Conservation (phyloP, 2,797 vertebrate genomes). For the Halcyon leucocephala region DNA sequence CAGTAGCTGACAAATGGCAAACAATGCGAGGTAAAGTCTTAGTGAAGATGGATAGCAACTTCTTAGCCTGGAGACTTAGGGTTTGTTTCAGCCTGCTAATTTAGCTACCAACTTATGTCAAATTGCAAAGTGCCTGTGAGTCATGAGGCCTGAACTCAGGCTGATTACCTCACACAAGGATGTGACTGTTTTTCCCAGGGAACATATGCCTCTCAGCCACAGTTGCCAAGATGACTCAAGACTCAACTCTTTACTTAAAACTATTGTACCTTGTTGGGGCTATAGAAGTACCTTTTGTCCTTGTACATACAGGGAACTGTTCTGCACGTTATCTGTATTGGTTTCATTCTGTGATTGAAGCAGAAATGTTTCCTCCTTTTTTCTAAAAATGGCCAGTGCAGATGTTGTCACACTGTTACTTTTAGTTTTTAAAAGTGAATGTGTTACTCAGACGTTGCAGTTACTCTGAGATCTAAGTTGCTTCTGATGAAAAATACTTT, state of each 20-base stretch:
- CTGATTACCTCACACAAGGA: not conserved
- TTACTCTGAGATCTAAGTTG: not conserved
- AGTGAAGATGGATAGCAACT: not conserved
- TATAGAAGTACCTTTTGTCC: not conserved
- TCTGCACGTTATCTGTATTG: fast-evolving
- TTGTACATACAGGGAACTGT: not conserved
- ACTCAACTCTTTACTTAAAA: not conserved
- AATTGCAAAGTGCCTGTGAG: not conserved
- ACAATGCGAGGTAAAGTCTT: not conserved
- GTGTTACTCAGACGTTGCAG: not conserved
- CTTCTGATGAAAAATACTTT: not conserved
- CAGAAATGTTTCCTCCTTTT: not conserved
- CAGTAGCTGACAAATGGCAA: not conserved
- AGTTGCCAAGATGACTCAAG: not conserved
- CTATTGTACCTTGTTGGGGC: not conserved
- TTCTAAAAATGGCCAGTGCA: not conserved
- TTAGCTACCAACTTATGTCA: not conserved
- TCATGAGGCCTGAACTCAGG: not conserved
- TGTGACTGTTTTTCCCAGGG: not conserved
- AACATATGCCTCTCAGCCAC: not conserved
- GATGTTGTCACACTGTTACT: not conserved
- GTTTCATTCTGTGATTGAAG: not conserved
- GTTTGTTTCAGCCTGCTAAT: conserved; percentile 12
- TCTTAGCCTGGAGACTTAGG: not conserved
- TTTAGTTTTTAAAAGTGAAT: not conserved